Evolutionary conservation across 2,888 invertebrate species (phyloP).

Genomic region (Plebejus anna): DNA sequence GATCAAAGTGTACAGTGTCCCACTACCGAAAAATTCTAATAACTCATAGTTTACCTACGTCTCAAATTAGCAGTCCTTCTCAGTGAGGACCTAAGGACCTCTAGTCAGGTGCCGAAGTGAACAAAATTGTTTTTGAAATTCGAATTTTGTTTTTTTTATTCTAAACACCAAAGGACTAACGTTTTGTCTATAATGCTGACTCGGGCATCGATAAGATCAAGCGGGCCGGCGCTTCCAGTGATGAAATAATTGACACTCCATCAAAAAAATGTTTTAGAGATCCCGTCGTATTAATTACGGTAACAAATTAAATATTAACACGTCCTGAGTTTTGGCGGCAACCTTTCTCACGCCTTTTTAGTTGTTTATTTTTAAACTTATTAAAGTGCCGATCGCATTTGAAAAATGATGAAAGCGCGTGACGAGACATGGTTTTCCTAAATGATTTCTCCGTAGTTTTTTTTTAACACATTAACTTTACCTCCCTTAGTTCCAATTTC

Average conservation of each 20-base stretch:
- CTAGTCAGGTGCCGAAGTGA: background rate
- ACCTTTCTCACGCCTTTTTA: constrained; percentile 15
- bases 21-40: too few relatives aligned
- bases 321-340: constrained; percentile 37
- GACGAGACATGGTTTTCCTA: background rate
- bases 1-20: too few relatives aligned
- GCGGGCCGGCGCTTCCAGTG: constrained; percentile 49
- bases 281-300: constrained; percentile 44
- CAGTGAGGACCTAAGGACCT: background rate
- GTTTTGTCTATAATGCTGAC: constrained; percentile 46
- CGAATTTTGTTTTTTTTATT: constrained; percentile 15
- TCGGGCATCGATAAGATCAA: constrained; percentile 48
- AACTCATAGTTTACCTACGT: too few relatives aligned
- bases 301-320: constrained; percentile 44
- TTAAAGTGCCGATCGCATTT: background rate
- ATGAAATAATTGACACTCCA: constrained; percentile 72
- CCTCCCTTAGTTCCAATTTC: background rate
- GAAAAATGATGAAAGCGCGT: background rate
- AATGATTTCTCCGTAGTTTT: background rate
- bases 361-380: constrained; percentile 1
- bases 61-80: too few relatives aligned
- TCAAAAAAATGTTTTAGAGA: constrained; percentile 50
- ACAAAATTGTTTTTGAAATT: constrained; percentile 6
- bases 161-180: constrained; percentile 17
- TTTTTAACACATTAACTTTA: background rate